Percentiles rank a stretch among this genome's conserved stretches.
These are phyloP conservation scores for Cantharis rufa DNA, from an alignment of 2,888 invertebrate species.

Conservation along the genomic window DNA sequence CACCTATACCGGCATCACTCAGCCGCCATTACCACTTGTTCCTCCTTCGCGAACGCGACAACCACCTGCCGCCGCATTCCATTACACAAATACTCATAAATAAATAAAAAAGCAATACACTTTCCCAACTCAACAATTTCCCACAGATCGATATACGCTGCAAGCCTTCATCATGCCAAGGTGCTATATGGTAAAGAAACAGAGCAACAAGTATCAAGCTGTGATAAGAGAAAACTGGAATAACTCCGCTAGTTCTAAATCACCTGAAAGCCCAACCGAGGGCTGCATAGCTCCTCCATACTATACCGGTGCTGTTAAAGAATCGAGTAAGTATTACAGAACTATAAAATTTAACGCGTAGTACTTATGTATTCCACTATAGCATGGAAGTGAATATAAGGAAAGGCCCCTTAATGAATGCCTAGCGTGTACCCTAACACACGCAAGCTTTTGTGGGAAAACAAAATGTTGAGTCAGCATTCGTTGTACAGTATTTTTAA, in stretches of 20 bases:
- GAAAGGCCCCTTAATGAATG: constrained; percentile 33
- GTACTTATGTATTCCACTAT: constrained; percentile 6
- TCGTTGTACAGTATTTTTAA: not conserved
- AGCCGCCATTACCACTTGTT: constrained; percentile 45
- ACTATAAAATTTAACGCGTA: constrained; percentile 6
- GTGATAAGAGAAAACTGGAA: constrained; percentile 56
- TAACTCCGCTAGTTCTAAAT: constrained; percentile 50
- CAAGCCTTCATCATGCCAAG: constrained; percentile 65
- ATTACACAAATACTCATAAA: constrained; percentile 31
- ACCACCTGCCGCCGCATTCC: constrained; percentile 50
- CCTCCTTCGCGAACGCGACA: constrained; percentile 43
- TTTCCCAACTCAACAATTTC: constrained; percentile 12
- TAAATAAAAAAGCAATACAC: constrained; percentile 26
- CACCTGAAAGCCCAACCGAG: constrained; percentile 62
- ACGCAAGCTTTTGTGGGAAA: constrained; percentile 26
- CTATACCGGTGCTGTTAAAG: constrained; percentile 59
- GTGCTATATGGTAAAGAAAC: constrained; percentile 77
- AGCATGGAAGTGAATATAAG: constrained; percentile 17
- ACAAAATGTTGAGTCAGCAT: constrained; percentile 25
- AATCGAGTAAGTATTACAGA: constrained; percentile 37
- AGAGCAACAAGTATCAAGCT: constrained; percentile 59
- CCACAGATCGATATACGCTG: constrained; percentile 21
- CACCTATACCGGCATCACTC: constrained; percentile 47
- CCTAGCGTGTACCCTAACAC: constrained; percentile 30
- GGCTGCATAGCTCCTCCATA: constrained; percentile 65